A percentile compares a stretch with the other conserved stretches of the same genome.
Evolutionary conservation across 2,113 vertebrate species (phyloP).

Genomic region (Gadus macrocephalus): DNA sequence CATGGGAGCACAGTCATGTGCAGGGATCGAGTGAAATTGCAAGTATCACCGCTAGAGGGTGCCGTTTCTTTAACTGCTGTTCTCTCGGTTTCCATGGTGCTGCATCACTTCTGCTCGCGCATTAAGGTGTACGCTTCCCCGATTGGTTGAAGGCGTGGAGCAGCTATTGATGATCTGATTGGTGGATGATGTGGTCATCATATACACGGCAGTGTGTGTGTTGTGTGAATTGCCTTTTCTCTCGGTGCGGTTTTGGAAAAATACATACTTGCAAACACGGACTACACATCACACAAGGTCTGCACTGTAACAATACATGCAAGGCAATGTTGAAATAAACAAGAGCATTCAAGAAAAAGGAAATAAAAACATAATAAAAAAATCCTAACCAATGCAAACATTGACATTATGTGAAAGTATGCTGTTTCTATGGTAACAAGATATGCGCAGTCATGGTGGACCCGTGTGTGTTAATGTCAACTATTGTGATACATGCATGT

Average conservation of each 20-base stretch:
- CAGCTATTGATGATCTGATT: constrained; percentile 49
- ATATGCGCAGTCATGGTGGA: constrained; percentile 13
- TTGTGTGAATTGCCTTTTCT: constrained; percentile 9
- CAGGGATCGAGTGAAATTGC: constrained; percentile 17
- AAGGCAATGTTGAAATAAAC: neutral
- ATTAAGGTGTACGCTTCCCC: constrained; percentile 28
- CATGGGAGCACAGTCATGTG: neutral
- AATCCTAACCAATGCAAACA: neutral
- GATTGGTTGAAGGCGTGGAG: constrained; percentile 43
- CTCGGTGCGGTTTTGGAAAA: neutral
- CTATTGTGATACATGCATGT: neutral
- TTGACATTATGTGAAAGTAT: constrained; percentile 16
- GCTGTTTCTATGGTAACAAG: constrained; percentile 65
- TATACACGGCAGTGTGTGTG: constrained; percentile 18
- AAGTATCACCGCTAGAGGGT: constrained; percentile 44
- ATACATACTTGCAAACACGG: neutral
- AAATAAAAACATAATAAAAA: neutral
- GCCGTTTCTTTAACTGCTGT: constrained; percentile 19
- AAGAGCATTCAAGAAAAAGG: neutral
- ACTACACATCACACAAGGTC: neutral
- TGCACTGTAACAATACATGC: neutral
- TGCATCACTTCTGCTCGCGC: constrained; percentile 43
- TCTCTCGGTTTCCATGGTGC: constrained; percentile 56
- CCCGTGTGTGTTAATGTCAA: neutral
- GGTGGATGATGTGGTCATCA: constrained; percentile 71